Evolutionary conservation across 2,888 invertebrate genomes (phyloP), one percentile per base, ranked within the genome.

Genomic region (Cerastoderma edule): DNA sequence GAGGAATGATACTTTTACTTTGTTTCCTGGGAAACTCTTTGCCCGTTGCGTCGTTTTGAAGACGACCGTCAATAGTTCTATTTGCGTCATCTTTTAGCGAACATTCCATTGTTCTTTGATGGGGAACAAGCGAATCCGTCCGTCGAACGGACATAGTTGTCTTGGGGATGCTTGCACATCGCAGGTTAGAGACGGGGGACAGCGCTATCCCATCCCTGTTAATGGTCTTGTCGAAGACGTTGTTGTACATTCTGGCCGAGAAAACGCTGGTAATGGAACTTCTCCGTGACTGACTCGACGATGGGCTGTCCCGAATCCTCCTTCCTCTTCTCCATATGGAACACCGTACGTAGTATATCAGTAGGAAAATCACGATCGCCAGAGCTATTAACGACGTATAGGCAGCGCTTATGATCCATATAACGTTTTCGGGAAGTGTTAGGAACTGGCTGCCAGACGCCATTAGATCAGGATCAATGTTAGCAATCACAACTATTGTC

Each of bases 351-450:
- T 39, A 60, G n/a, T 39, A 22, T 39, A 16, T 0, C 8, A 39
- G 10, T 8, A 60, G n/a, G 27, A 13, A 60, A 10, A 60, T 22
- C 4, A 33, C 30, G 5, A 72, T n/a, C 22, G 28, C 44, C 1
- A 69, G n/a, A 30, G 66, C 27, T 0, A 57, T 22, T n/a, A 69
- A n/a, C n/a, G 63, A 39, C 8, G 67, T 39, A 46, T 78, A 73
- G 13, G 48, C 27, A 10, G 70, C 73, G 8, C 67, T 70, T 0
- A 78, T 33, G 39, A 69, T 67, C 78, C 73, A 78, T 6, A 63
- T 71, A 2, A 73, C 56, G 39, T 73, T 78, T 28, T 73, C 70
- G 54, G 78, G 78, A 24, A 73, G 27, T 22, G 67, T 63, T 16
- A 78, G 56, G 22, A 78, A 67, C 16, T 66, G 57, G 19, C 48